Evolutionary conservation across 2,888 invertebrate genomes (phyloP).

Genomic region (Piscicola geometra): DNA sequence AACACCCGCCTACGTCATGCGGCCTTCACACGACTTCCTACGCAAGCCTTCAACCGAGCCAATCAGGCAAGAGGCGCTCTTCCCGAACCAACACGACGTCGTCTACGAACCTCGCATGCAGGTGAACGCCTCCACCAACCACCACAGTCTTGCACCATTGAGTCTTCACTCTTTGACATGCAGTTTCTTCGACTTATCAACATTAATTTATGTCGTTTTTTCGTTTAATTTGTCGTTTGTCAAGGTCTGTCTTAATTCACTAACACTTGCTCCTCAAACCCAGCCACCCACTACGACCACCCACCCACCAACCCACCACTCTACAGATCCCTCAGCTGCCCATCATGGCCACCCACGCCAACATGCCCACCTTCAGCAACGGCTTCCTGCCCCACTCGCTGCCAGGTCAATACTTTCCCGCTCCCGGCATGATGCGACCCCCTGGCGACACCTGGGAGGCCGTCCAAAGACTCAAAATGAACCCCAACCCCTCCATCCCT

Average conservation of each 20-base stretch:
- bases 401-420: slow-evolving; percentile 17
- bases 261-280: too few relatives aligned
- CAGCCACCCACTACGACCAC: too few relatives aligned
- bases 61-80: background rate
- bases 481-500: background rate
- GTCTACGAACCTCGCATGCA: too few relatives aligned
- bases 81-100: too few relatives aligned
- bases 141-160: too few relatives aligned
- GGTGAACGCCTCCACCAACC: too few relatives aligned
- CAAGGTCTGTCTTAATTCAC: too few relatives aligned
- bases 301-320: too few relatives aligned
- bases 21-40: background rate
- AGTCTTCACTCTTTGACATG: background rate
- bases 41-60: background rate
- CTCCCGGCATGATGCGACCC: slow-evolving; percentile 19
- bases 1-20: background rate
- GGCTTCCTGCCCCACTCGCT: slow-evolving; percentile 31
- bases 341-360: slow-evolving; percentile 12
- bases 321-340: slow-evolving; percentile 20
- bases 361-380: slow-evolving; percentile 18
- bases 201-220: background rate
- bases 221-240: too few relatives aligned
- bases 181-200: background rate
- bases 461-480: slow-evolving; percentile 19
- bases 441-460: slow-evolving; percentile 29